phyloP scores from a whole-genome alignment of 2,113 vertebrate species.

The Rhinichthys klamathensis region DNA sequence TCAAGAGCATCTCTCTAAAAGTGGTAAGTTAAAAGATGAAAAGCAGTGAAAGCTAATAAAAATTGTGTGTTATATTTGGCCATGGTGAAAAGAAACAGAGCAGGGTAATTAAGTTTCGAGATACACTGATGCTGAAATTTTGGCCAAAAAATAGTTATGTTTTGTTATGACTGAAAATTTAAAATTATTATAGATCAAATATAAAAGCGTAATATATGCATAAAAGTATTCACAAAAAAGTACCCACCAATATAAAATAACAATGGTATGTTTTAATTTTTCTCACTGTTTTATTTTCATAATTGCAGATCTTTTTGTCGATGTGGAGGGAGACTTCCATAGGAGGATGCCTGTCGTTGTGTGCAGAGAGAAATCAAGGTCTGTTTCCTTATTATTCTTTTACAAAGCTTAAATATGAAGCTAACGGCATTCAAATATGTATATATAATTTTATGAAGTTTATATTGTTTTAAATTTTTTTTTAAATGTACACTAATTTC shows the following conservation, averaged over 20 bases:
- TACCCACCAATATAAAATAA: neutral
- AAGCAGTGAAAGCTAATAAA: neutral
- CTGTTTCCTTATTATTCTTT: slow-evolving; percentile 5
- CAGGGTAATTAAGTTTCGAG: neutral
- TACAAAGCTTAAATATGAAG: neutral
- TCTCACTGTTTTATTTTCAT: neutral
- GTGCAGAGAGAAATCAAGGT: slow-evolving; percentile 93
- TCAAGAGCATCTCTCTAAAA: slow-evolving; percentile 86
- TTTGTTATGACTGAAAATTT: neutral
- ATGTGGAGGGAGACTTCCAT: slow-evolving; percentile 93
- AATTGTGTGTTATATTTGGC: slow-evolving; percentile 5
- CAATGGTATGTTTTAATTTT: neutral
- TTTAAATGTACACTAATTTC: no score
- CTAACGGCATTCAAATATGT: neutral
- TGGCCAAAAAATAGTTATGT: no score
- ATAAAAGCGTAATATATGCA: neutral
- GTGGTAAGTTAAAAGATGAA: slow-evolving; percentile 79
- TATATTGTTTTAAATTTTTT: no score
- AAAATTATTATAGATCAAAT: no score
- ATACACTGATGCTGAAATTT: neutral
- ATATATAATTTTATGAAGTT: neutral
- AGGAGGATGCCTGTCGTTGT: slow-evolving; percentile 90
- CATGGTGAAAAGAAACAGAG: no score
- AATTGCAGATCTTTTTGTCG: slow-evolving; percentile 80
- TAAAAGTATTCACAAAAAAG: neutral